These are phyloP conservation scores for Mormyrops boulengeri DNA, from an alignment of 2,797 vertebrate genomes.

Conservation along the genomic window DNA sequence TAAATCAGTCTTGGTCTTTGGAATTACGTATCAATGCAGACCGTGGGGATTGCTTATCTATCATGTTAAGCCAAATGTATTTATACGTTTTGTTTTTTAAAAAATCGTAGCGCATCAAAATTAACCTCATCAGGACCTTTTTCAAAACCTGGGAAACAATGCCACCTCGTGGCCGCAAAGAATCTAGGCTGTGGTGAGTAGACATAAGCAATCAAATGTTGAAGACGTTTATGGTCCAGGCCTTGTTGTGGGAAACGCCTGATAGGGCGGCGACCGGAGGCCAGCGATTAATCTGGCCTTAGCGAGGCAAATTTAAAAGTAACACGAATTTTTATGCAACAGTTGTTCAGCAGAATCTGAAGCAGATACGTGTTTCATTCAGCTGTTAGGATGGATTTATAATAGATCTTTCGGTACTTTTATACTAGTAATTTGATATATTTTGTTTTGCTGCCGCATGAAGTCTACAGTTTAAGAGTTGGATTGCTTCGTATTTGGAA, in stretches of 20 bases:
- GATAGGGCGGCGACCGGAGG: not conserved
- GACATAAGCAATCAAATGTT: conserved; percentile 5
- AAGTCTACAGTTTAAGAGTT: not conserved
- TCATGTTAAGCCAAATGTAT: not conserved
- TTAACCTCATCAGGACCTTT: not conserved
- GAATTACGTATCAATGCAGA: not conserved
- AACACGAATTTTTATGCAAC: not conserved
- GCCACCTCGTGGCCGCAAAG: not conserved
- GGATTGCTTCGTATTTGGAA: not conserved
- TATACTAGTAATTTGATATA: not conserved
- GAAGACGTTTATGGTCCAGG: not conserved
- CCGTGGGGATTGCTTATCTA: not conserved
- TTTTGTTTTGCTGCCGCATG: not conserved
- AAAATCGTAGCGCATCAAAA: not conserved
- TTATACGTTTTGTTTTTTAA: not conserved
- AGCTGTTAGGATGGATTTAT: not conserved
- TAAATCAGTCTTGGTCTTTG: not conserved
- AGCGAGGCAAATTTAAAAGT: conserved; percentile 26
- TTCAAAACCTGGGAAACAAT: not conserved
- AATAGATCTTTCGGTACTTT: not conserved
- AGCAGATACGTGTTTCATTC: not conserved
- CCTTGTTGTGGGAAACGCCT: not conserved
- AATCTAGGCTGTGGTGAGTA: not conserved
- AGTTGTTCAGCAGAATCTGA: not conserved
- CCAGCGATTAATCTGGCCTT: not conserved